A percentile compares a stretch with the other conserved stretches of the same genome.
Conservation (phyloP, 1,140 invertebrate species). For the Notospermus geniculatus region DNA sequence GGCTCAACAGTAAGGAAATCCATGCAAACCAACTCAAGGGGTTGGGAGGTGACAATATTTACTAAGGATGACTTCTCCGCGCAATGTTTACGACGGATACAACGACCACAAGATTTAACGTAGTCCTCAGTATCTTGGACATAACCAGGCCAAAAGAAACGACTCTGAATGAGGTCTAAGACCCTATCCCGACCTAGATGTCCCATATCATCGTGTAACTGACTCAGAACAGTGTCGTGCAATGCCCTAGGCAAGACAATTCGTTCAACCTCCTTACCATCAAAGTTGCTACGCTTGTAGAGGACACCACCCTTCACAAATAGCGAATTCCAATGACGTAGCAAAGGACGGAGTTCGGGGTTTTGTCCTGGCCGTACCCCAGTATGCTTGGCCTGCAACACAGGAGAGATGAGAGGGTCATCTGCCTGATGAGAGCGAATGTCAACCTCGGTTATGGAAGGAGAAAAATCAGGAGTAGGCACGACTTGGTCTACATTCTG, state of each 20-base stretch:
- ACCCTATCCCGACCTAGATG: neutral
- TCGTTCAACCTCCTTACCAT: neutral
- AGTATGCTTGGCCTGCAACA: no score
- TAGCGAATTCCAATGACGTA: neutral
- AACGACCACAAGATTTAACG: no score
- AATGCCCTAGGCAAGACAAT: neutral
- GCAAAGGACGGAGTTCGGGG: no score
- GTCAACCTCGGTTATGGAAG: no score
- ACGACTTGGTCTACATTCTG: no score
- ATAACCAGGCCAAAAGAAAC: constrained; percentile 1
- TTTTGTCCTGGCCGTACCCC: no score
- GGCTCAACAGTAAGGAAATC: constrained; percentile 18
- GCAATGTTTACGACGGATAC: constrained; percentile 13
- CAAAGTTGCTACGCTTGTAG: no score
- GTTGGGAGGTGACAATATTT: no score
- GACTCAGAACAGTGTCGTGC: neutral
- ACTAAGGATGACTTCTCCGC: constrained; percentile 11
- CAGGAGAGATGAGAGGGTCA: no score
- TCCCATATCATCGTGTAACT: neutral
- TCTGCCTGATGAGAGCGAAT: no score
- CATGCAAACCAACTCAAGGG: no score
- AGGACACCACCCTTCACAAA: constrained; percentile 1
- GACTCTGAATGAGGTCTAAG: neutral
- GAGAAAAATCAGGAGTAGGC: no score
- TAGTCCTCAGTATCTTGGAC: neutral